These are phyloP conservation scores for Amblyjoppa fuscipennis DNA, from an alignment of 2,888 invertebrate species.

Conservation along the genomic window DNA sequence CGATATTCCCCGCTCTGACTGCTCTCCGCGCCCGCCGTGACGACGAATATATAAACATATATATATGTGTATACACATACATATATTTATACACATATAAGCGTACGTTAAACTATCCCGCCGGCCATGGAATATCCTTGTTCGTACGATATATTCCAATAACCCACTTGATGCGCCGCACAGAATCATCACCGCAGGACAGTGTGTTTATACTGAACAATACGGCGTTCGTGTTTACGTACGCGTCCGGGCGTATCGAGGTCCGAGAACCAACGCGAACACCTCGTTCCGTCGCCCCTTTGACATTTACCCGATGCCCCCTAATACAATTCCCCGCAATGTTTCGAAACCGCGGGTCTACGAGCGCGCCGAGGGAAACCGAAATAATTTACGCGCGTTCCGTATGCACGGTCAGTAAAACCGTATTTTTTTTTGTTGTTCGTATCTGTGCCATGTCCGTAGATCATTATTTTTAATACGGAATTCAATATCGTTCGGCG, in stretches of 20 bases:
- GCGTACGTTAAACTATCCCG: no score
- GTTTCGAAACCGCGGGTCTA: conserved; percentile 54
- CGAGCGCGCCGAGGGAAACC: conserved; percentile 20
- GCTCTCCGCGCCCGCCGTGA: background rate
- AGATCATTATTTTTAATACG: no score
- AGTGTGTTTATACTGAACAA: background rate
- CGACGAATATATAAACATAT: background rate
- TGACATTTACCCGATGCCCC: conserved; percentile 64
- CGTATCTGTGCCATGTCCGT: no score
- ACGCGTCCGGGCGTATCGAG: conserved; percentile 36
- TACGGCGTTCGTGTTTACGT: background rate
- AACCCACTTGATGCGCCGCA: conserved; percentile 45
- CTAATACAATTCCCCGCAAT: conserved; percentile 61
- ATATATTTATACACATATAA: background rate
- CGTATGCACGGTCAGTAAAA: background rate
- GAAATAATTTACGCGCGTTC: conserved; percentile 2
- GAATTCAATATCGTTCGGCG: no score
- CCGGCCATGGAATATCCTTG: conserved; percentile 14
- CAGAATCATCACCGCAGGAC: conserved; percentile 9
- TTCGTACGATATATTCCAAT: conserved; percentile 39
- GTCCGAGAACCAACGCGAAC: conserved; percentile 39
- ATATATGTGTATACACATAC: background rate
- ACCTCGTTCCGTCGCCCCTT: conserved; percentile 62
- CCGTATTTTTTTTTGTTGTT: no score
- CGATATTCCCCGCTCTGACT: conserved; percentile 17